Conservation (phyloP, 2,113 vertebrate species). For the Etheostoma spectabile region DNA sequence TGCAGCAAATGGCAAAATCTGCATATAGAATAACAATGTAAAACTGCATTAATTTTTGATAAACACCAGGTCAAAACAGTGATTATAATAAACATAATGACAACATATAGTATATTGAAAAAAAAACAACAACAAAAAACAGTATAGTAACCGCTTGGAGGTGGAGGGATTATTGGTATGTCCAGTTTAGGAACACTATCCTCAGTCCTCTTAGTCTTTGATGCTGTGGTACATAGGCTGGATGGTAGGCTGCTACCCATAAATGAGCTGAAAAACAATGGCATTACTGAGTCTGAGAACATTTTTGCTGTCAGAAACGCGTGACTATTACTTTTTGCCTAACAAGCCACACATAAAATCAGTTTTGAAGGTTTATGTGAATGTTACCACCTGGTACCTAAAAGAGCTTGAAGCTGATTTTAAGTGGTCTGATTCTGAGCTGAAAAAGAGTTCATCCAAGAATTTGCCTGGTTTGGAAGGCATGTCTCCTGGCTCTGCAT, state of each 20-base stretch:
- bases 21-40: neutral
- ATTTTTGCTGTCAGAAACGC: neutral
- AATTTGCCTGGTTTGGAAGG: slow-evolving; percentile 73
- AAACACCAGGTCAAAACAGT: neutral
- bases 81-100: neutral
- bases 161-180: slow-evolving; percentile 59
- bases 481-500: slow-evolving; percentile 64
- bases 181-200: slow-evolving; percentile 73
- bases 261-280: slow-evolving; percentile 75
- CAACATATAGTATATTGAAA: neutral
- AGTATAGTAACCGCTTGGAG: slow-evolving; percentile 65
- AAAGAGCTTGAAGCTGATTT: slow-evolving; percentile 75
- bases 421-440: slow-evolving; percentile 73
- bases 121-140: no score
- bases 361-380: neutral
- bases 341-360: neutral
- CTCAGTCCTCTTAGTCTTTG: slow-evolving; percentile 73
- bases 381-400: slow-evolving; percentile 73
- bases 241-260: slow-evolving; percentile 80
- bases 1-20: neutral
- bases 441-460: slow-evolving; percentile 65
- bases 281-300: neutral
- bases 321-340: neutral
- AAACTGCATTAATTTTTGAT: neutral
- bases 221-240: slow-evolving; percentile 62